Conservation (phyloP, 2,797 vertebrate species). For the Dicrostonyx torquatus region DNA sequence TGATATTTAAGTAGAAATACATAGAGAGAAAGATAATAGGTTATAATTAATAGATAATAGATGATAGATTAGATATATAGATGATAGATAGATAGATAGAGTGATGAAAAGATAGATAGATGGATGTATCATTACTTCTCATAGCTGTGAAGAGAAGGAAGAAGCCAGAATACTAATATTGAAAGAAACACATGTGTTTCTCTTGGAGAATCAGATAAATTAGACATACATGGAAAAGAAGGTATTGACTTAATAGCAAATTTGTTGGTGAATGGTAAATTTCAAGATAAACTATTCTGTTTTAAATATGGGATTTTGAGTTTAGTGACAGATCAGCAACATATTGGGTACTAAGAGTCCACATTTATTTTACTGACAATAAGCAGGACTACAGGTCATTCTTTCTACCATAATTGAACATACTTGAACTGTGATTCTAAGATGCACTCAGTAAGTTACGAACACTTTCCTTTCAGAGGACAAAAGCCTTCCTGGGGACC, state of each 20-base stretch:
- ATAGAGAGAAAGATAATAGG: neutral
- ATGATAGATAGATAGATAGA: neutral
- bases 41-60: neutral
- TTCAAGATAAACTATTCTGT: neutral
- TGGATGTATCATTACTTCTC: neutral
- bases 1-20: too few relatives aligned
- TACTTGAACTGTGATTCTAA: neutral
- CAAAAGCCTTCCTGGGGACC: neutral
- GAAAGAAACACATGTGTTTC: neutral
- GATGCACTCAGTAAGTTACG: neutral
- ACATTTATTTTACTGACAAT: neutral
- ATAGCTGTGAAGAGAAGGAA: neutral
- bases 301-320: slow-evolving; percentile 30
- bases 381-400: neutral
- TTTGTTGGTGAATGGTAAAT: neutral
- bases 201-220: slow-evolving; percentile 8
- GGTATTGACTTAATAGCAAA: neutral
- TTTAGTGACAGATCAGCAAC: neutral
- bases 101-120: neutral
- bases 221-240: slow-evolving; percentile 15
- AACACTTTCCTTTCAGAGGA: neutral
- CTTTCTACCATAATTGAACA: neutral
- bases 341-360: neutral
- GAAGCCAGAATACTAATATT: neutral
- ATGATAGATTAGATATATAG: neutral